Evolutionary conservation across 1,140 invertebrate species (phyloP).

Genomic region (Polyergus mexicanus): DNA sequence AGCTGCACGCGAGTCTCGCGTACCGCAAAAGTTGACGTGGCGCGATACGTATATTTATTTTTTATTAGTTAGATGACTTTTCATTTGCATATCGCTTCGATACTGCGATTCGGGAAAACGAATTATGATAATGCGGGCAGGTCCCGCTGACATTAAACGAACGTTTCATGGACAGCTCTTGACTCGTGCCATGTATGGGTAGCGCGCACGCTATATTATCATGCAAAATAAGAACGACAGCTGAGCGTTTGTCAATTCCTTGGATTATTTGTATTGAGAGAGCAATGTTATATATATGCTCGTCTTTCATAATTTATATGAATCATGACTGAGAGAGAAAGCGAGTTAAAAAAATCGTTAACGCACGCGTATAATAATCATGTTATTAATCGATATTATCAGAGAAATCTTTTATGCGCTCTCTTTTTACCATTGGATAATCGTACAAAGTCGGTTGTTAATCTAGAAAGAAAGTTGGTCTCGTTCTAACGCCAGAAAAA

Average conservation of each 20-base stretch:
- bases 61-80: conserved; percentile 32
- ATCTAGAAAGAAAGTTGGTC: background rate
- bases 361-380: conserved; percentile 2
- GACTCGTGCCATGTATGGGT: background rate
- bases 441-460: background rate
- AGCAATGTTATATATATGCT: background rate
- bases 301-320: conserved; percentile 39
- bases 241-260: conserved; percentile 12
- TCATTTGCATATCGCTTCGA: conserved; percentile 45
- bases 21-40: conserved; percentile 38
- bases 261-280: conserved; percentile 1
- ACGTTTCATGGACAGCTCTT: conserved; percentile 1
- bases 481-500: background rate
- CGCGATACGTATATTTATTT: conserved; percentile 15
- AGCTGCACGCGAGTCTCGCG: conserved; percentile 1
- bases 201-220: conserved; percentile 18
- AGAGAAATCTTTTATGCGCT: too few species aligned
- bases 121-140: conserved; percentile 44
- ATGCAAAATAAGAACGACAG: conserved; percentile 28
- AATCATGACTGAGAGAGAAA: conserved; percentile 46
- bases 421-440: background rate
- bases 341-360: conserved; percentile 23
- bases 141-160: conserved; percentile 30
- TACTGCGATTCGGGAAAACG: conserved; percentile 36
- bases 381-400: conserved; percentile 1